Percentiles rank a stretch among this genome's conserved stretches.
These are phyloP conservation scores for Notarius quadriscutis DNA, from an alignment of 2,113 vertebrate genomes.

Conservation along the genomic window DNA sequence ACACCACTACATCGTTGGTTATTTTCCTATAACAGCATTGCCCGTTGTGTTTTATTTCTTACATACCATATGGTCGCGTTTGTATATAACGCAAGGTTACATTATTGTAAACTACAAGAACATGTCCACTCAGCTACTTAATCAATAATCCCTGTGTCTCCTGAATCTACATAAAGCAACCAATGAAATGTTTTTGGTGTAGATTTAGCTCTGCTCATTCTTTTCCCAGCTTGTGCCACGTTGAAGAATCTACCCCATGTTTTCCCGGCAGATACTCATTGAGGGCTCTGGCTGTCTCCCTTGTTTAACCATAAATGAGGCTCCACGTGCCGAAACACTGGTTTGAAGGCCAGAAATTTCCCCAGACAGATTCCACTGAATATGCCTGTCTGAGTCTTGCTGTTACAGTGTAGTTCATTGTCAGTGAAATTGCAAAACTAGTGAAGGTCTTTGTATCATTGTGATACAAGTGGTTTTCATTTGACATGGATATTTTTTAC, in stretches of 20 bases:
- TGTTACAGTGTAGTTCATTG: constrained; percentile 40
- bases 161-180: constrained; percentile 6
- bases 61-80: background rate
- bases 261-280: constrained; percentile 51
- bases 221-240: constrained; percentile 42
- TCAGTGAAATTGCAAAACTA: constrained; percentile 9
- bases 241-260: constrained; percentile 45
- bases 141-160: background rate
- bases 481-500: background rate
- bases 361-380: constrained; percentile 47
- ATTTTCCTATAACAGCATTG: background rate
- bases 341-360: constrained; percentile 48
- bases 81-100: background rate
- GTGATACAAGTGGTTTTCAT: background rate
- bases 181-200: constrained; percentile 10
- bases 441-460: background rate
- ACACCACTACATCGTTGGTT: background rate
- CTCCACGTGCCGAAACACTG: constrained; percentile 44
- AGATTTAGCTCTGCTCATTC: constrained; percentile 27
- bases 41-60: background rate
- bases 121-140: background rate
- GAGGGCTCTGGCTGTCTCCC: constrained; percentile 47
- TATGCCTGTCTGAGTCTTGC: constrained; percentile 44
- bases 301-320: constrained; percentile 51
- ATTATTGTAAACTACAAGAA: background rate